Percentiles rank a stretch among this genome's conserved stretches.
These are phyloP conservation scores for Temnopleurus reevesii DNA, from an alignment of 53 echinoderm and acorn worm genomes.

Conservation along the genomic window DNA sequence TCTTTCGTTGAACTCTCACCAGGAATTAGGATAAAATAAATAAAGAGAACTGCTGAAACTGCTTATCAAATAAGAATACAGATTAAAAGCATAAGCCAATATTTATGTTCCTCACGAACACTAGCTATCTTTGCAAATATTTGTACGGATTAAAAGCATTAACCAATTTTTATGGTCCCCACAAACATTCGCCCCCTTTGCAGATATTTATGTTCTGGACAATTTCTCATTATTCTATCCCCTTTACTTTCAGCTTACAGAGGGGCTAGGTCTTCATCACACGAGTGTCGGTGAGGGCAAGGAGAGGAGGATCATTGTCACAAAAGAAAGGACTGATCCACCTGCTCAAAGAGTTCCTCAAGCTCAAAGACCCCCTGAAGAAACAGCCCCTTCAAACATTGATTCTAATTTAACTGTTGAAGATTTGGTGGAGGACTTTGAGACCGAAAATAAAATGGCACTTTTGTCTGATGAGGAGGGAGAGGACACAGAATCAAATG, in stretches of 20 bases:
- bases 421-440: background rate
- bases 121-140: too few relatives aligned
- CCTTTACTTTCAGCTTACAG: slow-evolving; percentile 64
- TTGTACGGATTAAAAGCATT: too few relatives aligned
- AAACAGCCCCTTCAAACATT: background rate
- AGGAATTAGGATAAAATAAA: too few relatives aligned
- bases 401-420: slow-evolving; percentile 37
- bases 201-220: too few relatives aligned
- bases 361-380: background rate
- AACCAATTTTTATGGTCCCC: too few relatives aligned
- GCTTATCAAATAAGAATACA: too few relatives aligned
- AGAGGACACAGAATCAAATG: background rate
- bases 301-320: slow-evolving; percentile 75
- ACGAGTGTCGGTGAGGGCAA: slow-evolving; percentile 73
- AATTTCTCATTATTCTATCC: background rate
- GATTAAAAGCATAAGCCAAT: too few relatives aligned
- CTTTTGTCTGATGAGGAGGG: slow-evolving; percentile 3
- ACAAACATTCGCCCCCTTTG: too few relatives aligned
- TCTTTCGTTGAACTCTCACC: too few relatives aligned
- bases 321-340: slow-evolving; percentile 55
- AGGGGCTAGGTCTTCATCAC: slow-evolving; percentile 75
- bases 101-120: too few relatives aligned
- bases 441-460: slow-evolving; percentile 23
- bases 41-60: too few relatives aligned
- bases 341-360: slow-evolving; percentile 13